These are phyloP conservation scores for Catharus bicknelli DNA, from an alignment of 2,113 vertebrate genomes.

Conservation along the genomic window DNA sequence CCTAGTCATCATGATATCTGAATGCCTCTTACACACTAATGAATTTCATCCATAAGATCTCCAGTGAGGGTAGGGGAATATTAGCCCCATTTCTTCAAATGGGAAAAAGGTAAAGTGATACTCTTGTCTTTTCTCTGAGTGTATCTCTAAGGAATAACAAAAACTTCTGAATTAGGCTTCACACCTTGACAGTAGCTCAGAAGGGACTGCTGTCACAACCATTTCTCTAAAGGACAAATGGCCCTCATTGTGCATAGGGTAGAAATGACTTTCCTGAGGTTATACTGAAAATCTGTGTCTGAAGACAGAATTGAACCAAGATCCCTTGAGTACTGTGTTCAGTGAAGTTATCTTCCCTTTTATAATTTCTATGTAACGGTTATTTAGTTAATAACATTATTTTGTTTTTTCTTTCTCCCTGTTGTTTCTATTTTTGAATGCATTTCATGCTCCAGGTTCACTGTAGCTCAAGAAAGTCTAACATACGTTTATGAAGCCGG, in stretches of 20 bases:
- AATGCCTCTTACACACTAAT: neutral
- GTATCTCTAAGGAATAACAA: slow-evolving; percentile 23
- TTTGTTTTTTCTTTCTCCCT: neutral
- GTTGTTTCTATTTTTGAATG: slow-evolving; percentile 19
- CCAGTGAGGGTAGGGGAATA: neutral
- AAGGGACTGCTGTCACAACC: neutral
- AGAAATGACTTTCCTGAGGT: slow-evolving; percentile 23
- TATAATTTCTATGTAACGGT: slow-evolving; percentile 21
- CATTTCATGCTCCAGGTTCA: slow-evolving; percentile 49
- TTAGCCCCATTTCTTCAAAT: neutral
- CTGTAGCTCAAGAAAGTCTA: slow-evolving; percentile 34
- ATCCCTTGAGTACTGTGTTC: neutral
- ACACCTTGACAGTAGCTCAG: slow-evolving; percentile 37
- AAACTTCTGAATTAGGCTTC: slow-evolving; percentile 41
- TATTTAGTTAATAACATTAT: slow-evolving; percentile 25
- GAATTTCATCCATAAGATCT: slow-evolving; percentile 1
- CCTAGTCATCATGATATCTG: neutral
- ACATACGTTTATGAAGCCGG: slow-evolving; percentile 29
- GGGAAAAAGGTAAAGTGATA: neutral
- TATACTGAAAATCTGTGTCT: neutral
- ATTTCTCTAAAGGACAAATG: slow-evolving; percentile 42
- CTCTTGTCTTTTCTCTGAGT: neutral
- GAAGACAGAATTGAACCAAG: neutral
- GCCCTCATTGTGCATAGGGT: neutral
- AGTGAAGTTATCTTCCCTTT: neutral